Evolutionary conservation across 2,888 invertebrate species (phyloP).

Genomic region (Liopterus haemorrhoidalis): DNA sequence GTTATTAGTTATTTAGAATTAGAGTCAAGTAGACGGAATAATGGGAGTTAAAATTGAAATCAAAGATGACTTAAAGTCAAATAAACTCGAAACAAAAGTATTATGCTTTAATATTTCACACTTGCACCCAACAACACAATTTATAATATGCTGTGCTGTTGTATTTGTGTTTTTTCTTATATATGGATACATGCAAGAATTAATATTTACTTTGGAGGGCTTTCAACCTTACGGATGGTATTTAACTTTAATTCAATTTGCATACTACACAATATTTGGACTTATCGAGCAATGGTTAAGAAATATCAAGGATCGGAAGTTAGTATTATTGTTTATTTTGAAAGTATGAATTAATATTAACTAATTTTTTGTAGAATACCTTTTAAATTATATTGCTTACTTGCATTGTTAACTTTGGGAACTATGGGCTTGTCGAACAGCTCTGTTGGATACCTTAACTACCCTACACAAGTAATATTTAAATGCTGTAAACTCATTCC

Average conservation of each 20-base stretch:
- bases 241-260: constrained; percentile 86
- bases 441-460: constrained; percentile 89
- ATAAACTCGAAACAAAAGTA: constrained; percentile 54
- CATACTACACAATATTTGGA: constrained; percentile 76
- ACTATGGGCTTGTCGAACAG: constrained; percentile 96
- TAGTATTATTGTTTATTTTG: constrained; percentile 3
- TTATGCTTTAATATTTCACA: constrained; percentile 68
- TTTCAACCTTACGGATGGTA: constrained; percentile 89
- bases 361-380: constrained; percentile 65
- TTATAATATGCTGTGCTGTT: constrained; percentile 67
- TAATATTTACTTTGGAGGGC: constrained; percentile 85
- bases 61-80: constrained; percentile 33
- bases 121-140: constrained; percentile 62
- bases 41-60: constrained; percentile 19
- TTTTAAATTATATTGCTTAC: constrained; percentile 66
- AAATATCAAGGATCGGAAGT: constrained; percentile 51
- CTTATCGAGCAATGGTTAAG: constrained; percentile 63
- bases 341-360: constrained; percentile 3
- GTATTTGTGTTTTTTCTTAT: constrained; percentile 83
- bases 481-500: constrained; percentile 97
- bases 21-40: constrained; percentile 6
- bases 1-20: constrained; percentile 9
- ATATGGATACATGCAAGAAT: constrained; percentile 88
- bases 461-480: constrained; percentile 95
- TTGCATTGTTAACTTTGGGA: constrained; percentile 83